These are phyloP conservation scores for Nibea coibor DNA, from an alignment of 2,113 vertebrate genomes.

Conservation along the genomic window DNA sequence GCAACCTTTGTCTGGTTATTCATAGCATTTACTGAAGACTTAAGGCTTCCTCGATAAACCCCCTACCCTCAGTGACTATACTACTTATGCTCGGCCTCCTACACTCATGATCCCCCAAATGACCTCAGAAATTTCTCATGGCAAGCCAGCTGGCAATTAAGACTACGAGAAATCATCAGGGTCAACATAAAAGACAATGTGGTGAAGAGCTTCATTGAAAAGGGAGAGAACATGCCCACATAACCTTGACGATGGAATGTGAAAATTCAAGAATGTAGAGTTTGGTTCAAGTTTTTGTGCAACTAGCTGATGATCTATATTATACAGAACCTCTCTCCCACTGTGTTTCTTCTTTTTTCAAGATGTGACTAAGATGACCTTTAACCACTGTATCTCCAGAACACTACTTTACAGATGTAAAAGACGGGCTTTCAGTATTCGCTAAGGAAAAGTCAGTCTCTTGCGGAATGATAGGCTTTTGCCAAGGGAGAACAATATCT, in stretches of 20 bases:
- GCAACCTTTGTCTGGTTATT: not conserved
- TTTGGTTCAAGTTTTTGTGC: constrained; percentile 7
- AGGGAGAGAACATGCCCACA: constrained; percentile 10
- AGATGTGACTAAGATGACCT: constrained; percentile 64
- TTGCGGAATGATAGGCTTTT: constrained; percentile 57
- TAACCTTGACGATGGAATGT: constrained; percentile 30
- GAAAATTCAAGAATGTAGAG: constrained; percentile 12
- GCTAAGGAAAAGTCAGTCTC: constrained; percentile 58
- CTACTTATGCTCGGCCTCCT: constrained; percentile 27
- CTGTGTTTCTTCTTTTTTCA: constrained; percentile 26
- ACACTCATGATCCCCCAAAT: constrained; percentile 35
- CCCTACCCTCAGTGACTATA: not conserved
- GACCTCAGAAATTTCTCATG: constrained; percentile 39
- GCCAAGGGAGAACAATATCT: constrained; percentile 64
- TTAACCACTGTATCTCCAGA: constrained; percentile 40
- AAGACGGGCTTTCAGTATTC: constrained; percentile 45
- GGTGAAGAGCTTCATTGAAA: constrained; percentile 5
- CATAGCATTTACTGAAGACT: not conserved
- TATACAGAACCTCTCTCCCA: constrained; percentile 16
- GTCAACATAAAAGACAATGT: constrained; percentile 24
- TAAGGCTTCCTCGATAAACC: not conserved
- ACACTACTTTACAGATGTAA: constrained; percentile 51
- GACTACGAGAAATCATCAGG: constrained; percentile 10
- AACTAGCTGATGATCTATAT: constrained; percentile 21
- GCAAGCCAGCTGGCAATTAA: constrained; percentile 47